phyloP scores from a whole-genome alignment of 2,113 vertebrate genomes.

The Anolis sagrei region DNA sequence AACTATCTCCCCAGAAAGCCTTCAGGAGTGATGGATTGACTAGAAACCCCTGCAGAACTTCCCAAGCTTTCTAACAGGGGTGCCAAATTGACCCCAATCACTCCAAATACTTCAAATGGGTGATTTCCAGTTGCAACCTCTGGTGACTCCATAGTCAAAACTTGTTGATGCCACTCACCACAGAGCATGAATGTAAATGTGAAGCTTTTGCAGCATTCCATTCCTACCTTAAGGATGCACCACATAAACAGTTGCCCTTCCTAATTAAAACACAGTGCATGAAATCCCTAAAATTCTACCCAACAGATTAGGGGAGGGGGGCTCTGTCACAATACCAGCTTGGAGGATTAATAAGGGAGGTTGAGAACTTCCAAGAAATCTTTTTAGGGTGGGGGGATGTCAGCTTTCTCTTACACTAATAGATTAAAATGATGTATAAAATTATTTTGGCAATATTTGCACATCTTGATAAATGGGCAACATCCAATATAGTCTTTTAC shows the following conservation, averaged over 20 bases:
- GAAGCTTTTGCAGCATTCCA: too few relatives aligned
- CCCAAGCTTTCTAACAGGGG: too few relatives aligned
- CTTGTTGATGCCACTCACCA: too few relatives aligned
- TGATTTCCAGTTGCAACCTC: too few relatives aligned
- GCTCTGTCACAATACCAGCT: not conserved
- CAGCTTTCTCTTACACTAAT: constrained; percentile 24
- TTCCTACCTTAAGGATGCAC: constrained; percentile 24
- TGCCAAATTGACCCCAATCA: too few relatives aligned
- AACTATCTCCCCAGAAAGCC: too few relatives aligned
- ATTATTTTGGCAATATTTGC: constrained; percentile 39
- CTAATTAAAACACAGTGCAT: not conserved
- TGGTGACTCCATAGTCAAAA: too few relatives aligned
- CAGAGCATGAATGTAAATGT: too few relatives aligned
- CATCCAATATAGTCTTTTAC: constrained; percentile 24
- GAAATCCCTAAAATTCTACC: constrained; percentile 33
- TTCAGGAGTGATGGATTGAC: too few relatives aligned
- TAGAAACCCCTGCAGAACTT: too few relatives aligned
- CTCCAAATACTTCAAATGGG: too few relatives aligned
- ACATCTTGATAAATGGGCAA: constrained; percentile 29
- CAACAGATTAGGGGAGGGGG: not conserved
- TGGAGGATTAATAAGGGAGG: not conserved
- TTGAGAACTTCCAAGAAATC: constrained; percentile 8
- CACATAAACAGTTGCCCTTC: constrained; percentile 9
- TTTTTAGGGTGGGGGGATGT: constrained; percentile 58
- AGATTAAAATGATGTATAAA: constrained; percentile 65